These are phyloP conservation scores for Limosa lapponica DNA, from an alignment of 2,797 vertebrate species.

Conservation along the genomic window DNA sequence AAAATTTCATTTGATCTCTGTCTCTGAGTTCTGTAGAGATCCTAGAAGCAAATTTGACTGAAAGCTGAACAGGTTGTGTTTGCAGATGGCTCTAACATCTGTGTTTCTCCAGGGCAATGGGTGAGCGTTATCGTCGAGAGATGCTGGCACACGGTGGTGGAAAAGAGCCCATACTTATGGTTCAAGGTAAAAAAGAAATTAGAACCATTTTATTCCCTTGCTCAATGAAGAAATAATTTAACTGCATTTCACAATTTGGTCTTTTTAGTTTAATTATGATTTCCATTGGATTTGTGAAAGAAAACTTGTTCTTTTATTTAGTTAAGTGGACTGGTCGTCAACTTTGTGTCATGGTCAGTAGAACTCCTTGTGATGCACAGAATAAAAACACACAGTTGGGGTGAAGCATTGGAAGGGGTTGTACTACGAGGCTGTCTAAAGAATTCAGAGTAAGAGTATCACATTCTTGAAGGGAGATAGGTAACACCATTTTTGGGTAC, in stretches of 20 bases:
- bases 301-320: not conserved
- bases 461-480: not conserved
- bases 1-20: not conserved
- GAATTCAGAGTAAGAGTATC: not conserved
- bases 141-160: slow-evolving; percentile 95
- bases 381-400: not conserved
- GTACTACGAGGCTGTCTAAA: not conserved
- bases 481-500: not conserved
- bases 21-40: not conserved
- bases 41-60: not conserved
- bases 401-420: not conserved
- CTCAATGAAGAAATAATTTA: not conserved
- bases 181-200: slow-evolving; percentile 86
- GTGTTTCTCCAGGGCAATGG: slow-evolving; percentile 87
- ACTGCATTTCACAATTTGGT: not conserved
- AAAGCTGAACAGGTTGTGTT: not conserved
- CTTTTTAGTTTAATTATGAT: not conserved
- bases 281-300: not conserved
- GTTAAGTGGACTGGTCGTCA: not conserved
- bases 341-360: not conserved
- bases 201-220: not conserved
- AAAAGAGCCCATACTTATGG: slow-evolving; percentile 94
- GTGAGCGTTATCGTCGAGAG: slow-evolving; percentile 93
- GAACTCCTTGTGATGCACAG: not conserved
- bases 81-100: slow-evolving; percentile 73